A percentile compares a stretch with the other conserved stretches of the same genome.
These are phyloP conservation scores for Orientallactaga sibirica DNA, from an alignment of 2,797 vertebrate genomes.

Conservation along the genomic window DNA sequence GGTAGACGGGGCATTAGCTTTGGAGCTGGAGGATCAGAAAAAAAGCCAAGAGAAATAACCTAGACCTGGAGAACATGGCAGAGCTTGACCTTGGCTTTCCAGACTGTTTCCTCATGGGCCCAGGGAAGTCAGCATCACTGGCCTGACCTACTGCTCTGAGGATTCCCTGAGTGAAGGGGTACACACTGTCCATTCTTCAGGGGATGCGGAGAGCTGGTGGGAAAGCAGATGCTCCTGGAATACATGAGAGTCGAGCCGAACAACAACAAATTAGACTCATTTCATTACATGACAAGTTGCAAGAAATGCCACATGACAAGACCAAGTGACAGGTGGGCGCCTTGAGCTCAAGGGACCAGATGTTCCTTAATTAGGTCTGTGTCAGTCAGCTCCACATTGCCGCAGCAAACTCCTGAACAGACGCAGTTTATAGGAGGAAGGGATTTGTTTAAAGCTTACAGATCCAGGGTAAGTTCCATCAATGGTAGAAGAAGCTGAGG, in stretches of 20 bases:
- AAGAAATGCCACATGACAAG: background rate
- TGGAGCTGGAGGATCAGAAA: background rate
- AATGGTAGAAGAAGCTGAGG: too few relatives aligned
- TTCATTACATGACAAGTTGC: background rate
- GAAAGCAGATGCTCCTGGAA: background rate
- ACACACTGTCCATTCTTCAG: rapidly evolving
- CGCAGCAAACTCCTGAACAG: too few relatives aligned
- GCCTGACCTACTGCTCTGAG: background rate
- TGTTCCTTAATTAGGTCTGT: background rate
- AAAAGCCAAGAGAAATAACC: background rate
- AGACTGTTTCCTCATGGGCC: background rate
- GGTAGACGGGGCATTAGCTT: background rate
- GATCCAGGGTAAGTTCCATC: too few relatives aligned
- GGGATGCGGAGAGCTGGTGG: background rate
- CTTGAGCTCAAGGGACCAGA: background rate
- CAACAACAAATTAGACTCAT: background rate
- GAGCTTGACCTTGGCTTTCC: too few relatives aligned
- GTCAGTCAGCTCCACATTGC: too few relatives aligned
- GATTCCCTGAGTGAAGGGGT: too few relatives aligned
- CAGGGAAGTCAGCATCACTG: background rate
- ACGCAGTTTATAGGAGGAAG: too few relatives aligned
- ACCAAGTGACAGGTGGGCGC: background rate
- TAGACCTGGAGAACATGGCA: too few relatives aligned
- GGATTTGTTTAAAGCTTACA: too few relatives aligned
- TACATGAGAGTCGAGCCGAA: background rate